These are phyloP conservation scores for Ariolimax columbianus DNA, from an alignment of 2,888 invertebrate species.

Conservation along the genomic window DNA sequence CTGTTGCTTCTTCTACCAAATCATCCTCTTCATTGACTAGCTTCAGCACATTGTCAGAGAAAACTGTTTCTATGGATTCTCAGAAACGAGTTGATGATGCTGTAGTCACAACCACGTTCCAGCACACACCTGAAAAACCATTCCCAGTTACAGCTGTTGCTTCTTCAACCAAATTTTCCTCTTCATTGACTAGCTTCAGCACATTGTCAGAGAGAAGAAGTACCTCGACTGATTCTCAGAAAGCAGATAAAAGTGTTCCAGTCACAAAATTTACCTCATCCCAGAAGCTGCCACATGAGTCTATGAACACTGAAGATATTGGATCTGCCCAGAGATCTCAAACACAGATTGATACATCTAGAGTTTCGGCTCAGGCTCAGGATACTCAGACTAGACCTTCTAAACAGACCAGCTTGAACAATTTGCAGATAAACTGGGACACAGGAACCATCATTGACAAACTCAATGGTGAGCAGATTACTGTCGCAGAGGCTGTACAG, in stretches of 20 bases:
- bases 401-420: constrained; percentile 31
- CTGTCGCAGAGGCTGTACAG: constrained; percentile 87
- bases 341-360: not conserved
- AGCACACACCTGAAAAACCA: not conserved
- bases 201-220: constrained; percentile 1
- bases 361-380: not conserved
- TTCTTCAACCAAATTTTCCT: constrained; percentile 10
- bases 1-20: constrained; percentile 12
- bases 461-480: constrained; percentile 86
- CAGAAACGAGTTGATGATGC: not conserved
- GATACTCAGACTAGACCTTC: constrained; percentile 5
- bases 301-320: not conserved
- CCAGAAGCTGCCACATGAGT: not conserved
- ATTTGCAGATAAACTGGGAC: constrained; percentile 69
- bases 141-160: not conserved
- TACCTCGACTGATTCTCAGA: not conserved
- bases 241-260: not conserved
- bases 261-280: not conserved
- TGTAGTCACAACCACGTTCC: not conserved
- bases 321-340: not conserved
- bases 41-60: not conserved
- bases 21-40: not conserved
- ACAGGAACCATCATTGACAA: constrained; percentile 81
- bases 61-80: not conserved
- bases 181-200: not conserved